Percentiles rank a stretch among this genome's conserved stretches.
These are phyloP conservation scores for Antrozous pallidus DNA, from an alignment of 2,797 vertebrate species.

Conservation along the genomic window DNA sequence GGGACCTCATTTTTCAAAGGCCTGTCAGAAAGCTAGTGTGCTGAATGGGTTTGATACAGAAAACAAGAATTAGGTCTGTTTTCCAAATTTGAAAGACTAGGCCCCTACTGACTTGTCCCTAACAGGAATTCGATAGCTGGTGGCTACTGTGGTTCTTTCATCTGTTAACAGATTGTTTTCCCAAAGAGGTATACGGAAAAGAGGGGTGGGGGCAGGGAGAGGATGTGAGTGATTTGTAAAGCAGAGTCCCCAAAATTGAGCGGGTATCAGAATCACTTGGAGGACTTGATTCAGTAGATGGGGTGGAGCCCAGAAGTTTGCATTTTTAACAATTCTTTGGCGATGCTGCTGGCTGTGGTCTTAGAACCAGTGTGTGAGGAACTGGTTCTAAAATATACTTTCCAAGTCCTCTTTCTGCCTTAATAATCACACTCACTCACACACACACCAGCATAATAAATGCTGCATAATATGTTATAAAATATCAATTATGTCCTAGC, in stretches of 20 bases:
- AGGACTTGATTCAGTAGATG: background rate
- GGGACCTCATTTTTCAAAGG: constrained; percentile 65
- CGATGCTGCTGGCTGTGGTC: background rate
- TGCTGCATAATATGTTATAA: background rate
- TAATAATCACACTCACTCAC: background rate
- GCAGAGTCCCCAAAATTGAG: background rate
- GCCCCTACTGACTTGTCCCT: background rate
- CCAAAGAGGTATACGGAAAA: background rate
- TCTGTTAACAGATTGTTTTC: background rate
- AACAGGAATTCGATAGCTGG: background rate
- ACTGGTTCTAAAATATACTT: background rate
- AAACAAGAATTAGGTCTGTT: constrained; percentile 29
- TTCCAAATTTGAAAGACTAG: background rate
- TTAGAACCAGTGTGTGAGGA: background rate
- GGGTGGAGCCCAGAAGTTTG: background rate
- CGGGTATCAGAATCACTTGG: background rate
- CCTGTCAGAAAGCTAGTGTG: constrained; percentile 46
- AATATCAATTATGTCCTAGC: background rate
- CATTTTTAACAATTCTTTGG: background rate
- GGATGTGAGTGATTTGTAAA: background rate
- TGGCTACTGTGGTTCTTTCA: background rate
- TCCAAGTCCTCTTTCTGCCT: background rate
- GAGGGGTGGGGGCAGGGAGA: background rate
- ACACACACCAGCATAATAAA: background rate
- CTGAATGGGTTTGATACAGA: background rate